Percentiles rank a stretch among this genome's conserved stretches.
Evolutionary conservation across 1,140 invertebrate species (phyloP).

Genomic region (Zaprionus vittiger): DNA sequence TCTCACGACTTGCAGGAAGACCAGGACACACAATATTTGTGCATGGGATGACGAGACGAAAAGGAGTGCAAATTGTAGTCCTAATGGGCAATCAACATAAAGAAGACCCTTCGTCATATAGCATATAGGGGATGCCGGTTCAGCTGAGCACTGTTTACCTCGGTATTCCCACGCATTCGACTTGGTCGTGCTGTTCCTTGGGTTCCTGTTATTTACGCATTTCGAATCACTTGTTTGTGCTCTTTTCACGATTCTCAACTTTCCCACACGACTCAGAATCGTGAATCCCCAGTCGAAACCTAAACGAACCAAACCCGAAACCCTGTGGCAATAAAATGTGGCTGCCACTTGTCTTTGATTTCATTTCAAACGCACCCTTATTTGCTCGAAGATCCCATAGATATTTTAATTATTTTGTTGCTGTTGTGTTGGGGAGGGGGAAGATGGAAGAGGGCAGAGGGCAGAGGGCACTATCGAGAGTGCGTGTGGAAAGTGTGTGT

Average conservation of each 20-base stretch:
- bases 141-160: background rate
- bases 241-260: slow-evolving; percentile 74
- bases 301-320: background rate
- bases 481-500: slow-evolving; percentile 60
- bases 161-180: slow-evolving; percentile 72
- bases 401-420: slow-evolving; percentile 76
- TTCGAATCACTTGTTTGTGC: slow-evolving; percentile 71
- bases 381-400: slow-evolving; percentile 49
- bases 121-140: background rate
- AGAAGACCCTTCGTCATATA: slow-evolving; percentile 17
- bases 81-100: slow-evolving; percentile 81
- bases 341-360: slow-evolving; percentile 74
- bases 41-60: slow-evolving; percentile 44
- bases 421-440: slow-evolving; percentile 23
- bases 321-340: slow-evolving; percentile 59
- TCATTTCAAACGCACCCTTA: slow-evolving; percentile 53
- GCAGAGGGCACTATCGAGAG: slow-evolving; percentile 27
- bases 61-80: slow-evolving; percentile 82
- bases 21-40: slow-evolving; percentile 56
- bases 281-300: background rate
- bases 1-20: slow-evolving; percentile 77
- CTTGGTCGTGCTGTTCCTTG: slow-evolving; percentile 51
- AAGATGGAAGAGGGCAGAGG: slow-evolving; percentile 23
- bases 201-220: slow-evolving; percentile 59
- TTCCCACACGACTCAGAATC: slow-evolving; percentile 68